A percentile compares a stretch with the other conserved stretches of the same genome.
Evolutionary conservation across 2,888 invertebrate genomes (phyloP).

Genomic region (Glaucopsyche alexis): DNA sequence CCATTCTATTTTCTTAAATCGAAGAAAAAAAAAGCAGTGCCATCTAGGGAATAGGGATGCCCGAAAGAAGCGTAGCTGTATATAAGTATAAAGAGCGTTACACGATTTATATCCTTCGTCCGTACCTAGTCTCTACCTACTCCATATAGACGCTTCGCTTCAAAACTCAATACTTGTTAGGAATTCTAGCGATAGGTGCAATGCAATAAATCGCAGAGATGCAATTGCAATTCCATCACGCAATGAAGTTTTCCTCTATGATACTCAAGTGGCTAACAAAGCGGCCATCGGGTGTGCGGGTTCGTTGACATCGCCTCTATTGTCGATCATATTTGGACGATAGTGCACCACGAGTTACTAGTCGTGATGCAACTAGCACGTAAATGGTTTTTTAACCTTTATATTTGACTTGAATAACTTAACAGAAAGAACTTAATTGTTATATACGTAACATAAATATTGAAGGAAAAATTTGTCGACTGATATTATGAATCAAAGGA

Average conservation of each 20-base stretch:
- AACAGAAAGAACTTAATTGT: neutral
- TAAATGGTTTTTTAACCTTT: neutral
- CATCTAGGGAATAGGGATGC: too few species aligned
- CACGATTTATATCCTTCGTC: too few species aligned
- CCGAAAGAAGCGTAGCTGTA: too few species aligned
- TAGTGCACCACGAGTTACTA: neutral
- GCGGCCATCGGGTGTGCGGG: conserved; percentile 17
- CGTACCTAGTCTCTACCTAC: too few species aligned
- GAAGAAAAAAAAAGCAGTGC: too few species aligned
- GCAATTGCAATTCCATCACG: conserved; percentile 18
- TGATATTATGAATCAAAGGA: neutral
- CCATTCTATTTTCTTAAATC: too few species aligned
- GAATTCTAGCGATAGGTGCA: neutral
- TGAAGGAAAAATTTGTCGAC: neutral
- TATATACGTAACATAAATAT: neutral
- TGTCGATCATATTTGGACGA: conserved; percentile 26
- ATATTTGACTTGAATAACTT: neutral
- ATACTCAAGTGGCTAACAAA: conserved; percentile 23
- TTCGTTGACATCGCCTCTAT: conserved; percentile 23
- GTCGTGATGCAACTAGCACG: neutral
- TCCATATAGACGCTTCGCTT: too few species aligned
- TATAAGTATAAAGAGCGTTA: too few species aligned
- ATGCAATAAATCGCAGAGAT: neutral
- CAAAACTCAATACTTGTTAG: neutral
- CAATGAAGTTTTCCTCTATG: neutral